Evolutionary conservation across 1,140 invertebrate genomes (phyloP).

Genomic region (Zaprionus davidi): DNA sequence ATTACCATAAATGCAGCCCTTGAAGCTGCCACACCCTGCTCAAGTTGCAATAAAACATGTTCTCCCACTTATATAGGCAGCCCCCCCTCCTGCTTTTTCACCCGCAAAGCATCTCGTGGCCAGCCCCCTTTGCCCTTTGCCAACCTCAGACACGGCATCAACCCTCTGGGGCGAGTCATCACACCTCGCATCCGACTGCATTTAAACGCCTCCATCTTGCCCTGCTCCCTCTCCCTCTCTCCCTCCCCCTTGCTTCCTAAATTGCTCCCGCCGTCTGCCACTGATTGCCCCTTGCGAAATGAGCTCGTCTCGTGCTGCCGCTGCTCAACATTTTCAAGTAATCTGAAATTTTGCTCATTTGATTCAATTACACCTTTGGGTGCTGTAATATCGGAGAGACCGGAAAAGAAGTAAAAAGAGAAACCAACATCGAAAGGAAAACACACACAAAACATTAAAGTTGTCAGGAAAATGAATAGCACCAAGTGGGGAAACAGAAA

Average conservation of each 20-base stretch:
- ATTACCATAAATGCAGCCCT: conserved; percentile 56
- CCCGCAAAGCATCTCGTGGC: no score
- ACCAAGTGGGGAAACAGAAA: conserved; percentile 30
- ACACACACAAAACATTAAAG: conserved; percentile 12
- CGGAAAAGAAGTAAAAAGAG: conserved; percentile 18
- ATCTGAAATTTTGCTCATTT: conserved; percentile 82
- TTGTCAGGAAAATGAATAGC: conserved; percentile 48
- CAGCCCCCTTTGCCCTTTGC: not conserved
- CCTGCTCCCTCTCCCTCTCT: not conserved
- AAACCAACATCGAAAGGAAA: not conserved
- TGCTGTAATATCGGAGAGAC: conserved; percentile 75
- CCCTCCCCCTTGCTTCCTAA: not conserved
- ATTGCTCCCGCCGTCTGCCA: conserved; percentile 22
- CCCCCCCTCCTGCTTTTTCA: not conserved
- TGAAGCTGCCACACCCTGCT: conserved; percentile 22
- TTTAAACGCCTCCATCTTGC: conserved; percentile 45
- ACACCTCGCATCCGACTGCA: conserved; percentile 48
- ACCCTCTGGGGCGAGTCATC: not conserved
- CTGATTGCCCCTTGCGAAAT: conserved; percentile 61
- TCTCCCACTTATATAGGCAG: not conserved
- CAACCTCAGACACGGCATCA: not conserved
- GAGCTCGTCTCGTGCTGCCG: conserved; percentile 45
- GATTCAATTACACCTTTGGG: conserved; percentile 84
- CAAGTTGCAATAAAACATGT: conserved; percentile 52
- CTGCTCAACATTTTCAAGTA: conserved; percentile 75